Conservation (phyloP, 2,113 vertebrate species). For the Tympanuchus pallidicinctus region DNA sequence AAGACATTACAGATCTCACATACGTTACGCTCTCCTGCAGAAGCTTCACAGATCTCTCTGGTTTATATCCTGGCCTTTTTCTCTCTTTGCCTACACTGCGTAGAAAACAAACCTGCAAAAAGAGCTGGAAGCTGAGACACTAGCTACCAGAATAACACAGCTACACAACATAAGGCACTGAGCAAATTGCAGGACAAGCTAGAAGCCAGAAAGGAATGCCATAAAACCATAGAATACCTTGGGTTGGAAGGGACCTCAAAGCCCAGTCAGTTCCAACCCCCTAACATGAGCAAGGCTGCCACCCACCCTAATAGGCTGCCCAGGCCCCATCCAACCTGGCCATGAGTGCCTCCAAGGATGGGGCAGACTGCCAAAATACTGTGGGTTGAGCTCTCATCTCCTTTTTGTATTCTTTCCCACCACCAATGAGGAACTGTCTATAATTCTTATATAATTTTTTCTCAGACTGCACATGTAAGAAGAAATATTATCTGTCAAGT, state of each 20-base stretch:
- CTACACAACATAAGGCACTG: background rate
- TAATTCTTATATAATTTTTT: background rate
- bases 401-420: background rate
- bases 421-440: background rate
- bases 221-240: too few relatives aligned
- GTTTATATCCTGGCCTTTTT: background rate
- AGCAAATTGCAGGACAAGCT: background rate
- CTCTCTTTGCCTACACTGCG: background rate
- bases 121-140: background rate
- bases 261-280: too few relatives aligned
- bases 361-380: background rate
- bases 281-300: too few relatives aligned
- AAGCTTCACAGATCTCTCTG: background rate
- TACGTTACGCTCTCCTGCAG: background rate
- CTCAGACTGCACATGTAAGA: background rate
- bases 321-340: too few relatives aligned
- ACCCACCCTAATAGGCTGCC: too few relatives aligned
- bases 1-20: fast-evolving
- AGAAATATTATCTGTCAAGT: background rate
- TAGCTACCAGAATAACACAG: background rate
- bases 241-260: too few relatives aligned
- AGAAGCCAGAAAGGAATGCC: background rate
- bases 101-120: background rate
- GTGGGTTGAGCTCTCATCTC: background rate
- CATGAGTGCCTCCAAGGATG: too few relatives aligned